Base-by-base conservation (phyloP, 1,140 invertebrate species). In the Arctopsyche grandis region DNA sequence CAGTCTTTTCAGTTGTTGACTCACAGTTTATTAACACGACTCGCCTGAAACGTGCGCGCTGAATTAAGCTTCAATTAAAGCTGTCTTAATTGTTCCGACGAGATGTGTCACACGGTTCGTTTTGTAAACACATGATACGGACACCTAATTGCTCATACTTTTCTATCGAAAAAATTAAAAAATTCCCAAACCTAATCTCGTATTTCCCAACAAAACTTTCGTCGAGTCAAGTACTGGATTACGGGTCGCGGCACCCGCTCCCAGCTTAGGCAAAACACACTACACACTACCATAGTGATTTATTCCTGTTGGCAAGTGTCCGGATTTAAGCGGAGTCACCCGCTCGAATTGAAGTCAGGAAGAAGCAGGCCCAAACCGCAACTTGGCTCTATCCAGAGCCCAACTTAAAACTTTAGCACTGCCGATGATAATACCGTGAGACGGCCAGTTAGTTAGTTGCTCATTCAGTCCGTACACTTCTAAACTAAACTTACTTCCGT, bases 11-110 rank as follows among this genome's bases (percentile, higher is more conserved):
- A 38, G 29, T 38, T 1, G 29, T 38, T 52, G 48, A 52, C 48
- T 52, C 48, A 52, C 48, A 16, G 29, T 38, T 38, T 56, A 21
- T 56, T n/a, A 56, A 56, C 14, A 56, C 52, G 19, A 56, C 48
- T 52, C 48, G 16, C 3, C 48, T 52, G 48, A 52, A 52, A 52
- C 12, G 52, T 21, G 19, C 19, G 14, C 19, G 60, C 60, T 10
- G 24, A 80, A 69, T 69, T 44, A 66, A 74, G 76, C 79, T 66
- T 26, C 79, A 63, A 63, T 77, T 80, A 76, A 80, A 80, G 76
- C 77, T 71, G 38, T 80, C 79, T 80, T 80, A 80, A 80, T 80
- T 80, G 79, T 69, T 69, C 19, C 48, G 63, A 76, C 75, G 75
- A 52, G 19, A 70, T 74, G 52, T 43, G 79, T 78, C 79, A 80